Evolutionary conservation across 2,797 vertebrate genomes (phyloP).

Genomic region (Nannoperca australis): DNA sequence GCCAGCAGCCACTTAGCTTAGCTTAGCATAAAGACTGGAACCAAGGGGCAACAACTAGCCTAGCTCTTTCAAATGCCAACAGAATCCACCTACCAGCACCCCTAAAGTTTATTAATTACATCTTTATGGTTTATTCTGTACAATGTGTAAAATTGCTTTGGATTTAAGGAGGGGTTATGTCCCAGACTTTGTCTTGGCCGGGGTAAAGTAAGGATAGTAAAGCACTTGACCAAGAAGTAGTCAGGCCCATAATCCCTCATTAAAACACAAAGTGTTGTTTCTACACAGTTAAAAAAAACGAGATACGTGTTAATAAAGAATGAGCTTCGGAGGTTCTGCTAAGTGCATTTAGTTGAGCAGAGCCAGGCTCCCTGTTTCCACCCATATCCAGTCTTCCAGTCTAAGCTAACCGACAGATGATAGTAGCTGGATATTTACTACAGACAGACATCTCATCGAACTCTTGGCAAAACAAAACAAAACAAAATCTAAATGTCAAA

Average conservation of each 20-base stretch:
- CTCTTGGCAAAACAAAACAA: not conserved
- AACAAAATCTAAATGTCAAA: not conserved
- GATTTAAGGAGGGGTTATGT: not conserved
- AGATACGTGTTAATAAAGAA: not conserved
- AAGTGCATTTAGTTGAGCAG: not conserved
- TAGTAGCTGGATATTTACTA: not conserved
- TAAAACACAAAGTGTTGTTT: not conserved
- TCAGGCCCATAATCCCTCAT: not conserved
- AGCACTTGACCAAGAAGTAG: not conserved
- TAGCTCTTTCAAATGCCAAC: not conserved
- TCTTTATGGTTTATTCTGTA: not conserved
- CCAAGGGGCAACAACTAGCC: not conserved
- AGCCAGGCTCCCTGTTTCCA: not conserved
- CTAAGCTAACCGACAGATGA: not conserved
- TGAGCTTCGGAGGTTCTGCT: not conserved
- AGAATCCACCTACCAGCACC: not conserved
- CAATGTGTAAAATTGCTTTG: not conserved
- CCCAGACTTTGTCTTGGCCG: no score
- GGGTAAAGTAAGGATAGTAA: no score
- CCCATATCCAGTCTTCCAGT: not conserved
- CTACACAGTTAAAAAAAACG: not conserved
- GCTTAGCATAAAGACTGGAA: not conserved
- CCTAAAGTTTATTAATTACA: not conserved
- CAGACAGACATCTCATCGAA: not conserved
- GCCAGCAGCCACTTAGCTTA: not conserved